Conservation (phyloP, 1,140 invertebrate species). For the Nephotettix cincticeps region DNA sequence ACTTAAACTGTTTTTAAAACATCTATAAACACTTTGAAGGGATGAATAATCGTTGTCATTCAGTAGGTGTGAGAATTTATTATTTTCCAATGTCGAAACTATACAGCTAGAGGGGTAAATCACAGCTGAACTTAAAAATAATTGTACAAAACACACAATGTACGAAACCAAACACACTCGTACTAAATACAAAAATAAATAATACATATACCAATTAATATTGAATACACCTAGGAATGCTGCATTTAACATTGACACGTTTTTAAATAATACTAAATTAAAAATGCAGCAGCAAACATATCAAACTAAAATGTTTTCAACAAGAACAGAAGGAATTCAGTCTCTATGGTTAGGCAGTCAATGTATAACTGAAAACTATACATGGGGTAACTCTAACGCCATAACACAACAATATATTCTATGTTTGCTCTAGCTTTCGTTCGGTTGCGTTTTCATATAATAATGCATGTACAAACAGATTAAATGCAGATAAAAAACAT, state of each 20-base stretch:
- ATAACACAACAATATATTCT: constrained; percentile 23
- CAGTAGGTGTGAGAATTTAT: constrained; percentile 31
- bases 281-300: constrained; percentile 10
- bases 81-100: constrained; percentile 32
- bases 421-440: constrained; percentile 14
- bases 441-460: background rate
- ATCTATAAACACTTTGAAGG: too few species aligned
- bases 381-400: constrained; percentile 15
- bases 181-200: constrained; percentile 27
- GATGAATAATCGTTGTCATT: too few species aligned
- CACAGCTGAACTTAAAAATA: constrained; percentile 36
- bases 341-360: constrained; percentile 25
- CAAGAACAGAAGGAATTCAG: constrained; percentile 17
- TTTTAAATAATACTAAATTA: background rate
- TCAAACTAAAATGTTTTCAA: background rate
- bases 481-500: constrained; percentile 23
- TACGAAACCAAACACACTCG: constrained; percentile 27
- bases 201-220: constrained; percentile 13
- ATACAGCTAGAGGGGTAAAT: constrained; percentile 37
- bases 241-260: background rate
- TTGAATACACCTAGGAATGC: constrained; percentile 1
- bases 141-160: constrained; percentile 23
- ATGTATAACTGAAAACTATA: constrained; percentile 18
- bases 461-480: constrained; percentile 21
- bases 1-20: too few species aligned